Evolutionary conservation across 2,797 vertebrate genomes (phyloP).

Genomic region (Crenichthys baileyi): DNA sequence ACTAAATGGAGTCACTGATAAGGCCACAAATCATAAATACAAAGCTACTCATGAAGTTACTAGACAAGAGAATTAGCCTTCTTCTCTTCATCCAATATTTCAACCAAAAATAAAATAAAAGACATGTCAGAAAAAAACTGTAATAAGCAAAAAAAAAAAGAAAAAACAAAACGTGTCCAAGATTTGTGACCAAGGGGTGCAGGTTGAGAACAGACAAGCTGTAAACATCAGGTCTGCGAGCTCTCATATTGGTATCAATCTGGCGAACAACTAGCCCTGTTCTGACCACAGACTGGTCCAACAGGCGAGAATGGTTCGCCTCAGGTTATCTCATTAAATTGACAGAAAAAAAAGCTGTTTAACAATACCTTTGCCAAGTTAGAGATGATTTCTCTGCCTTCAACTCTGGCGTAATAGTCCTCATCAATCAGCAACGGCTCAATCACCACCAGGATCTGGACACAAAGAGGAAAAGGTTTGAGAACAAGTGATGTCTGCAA

Average conservation of each 20-base stretch:
- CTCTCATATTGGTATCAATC: slow-evolving; percentile 69
- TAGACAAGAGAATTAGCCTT: not conserved
- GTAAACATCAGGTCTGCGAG: slow-evolving; percentile 35
- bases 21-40: not conserved
- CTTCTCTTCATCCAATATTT: not conserved
- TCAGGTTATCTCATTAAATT: not conserved
- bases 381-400: slow-evolving; percentile 99
- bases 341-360: not conserved
- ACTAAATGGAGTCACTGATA: not conserved
- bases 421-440: slow-evolving; percentile 98
- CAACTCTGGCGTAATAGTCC: slow-evolving; percentile 98
- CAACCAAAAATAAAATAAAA: not conserved
- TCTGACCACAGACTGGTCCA: slow-evolving; percentile 63
- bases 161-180: not conserved
- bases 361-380: slow-evolving; percentile 95
- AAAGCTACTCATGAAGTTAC: not conserved
- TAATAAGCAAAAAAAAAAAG: not conserved
- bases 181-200: slow-evolving; percentile 71
- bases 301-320: slow-evolving; percentile 77
- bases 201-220: slow-evolving; percentile 71
- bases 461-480: not conserved
- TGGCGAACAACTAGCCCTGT: slow-evolving; percentile 77
- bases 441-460: slow-evolving; percentile 97
- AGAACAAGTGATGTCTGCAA: not conserved
- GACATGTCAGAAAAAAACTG: not conserved